These are phyloP conservation scores for Alosa sapidissima DNA, from an alignment of 2,797 vertebrate species.

Conservation along the genomic window DNA sequence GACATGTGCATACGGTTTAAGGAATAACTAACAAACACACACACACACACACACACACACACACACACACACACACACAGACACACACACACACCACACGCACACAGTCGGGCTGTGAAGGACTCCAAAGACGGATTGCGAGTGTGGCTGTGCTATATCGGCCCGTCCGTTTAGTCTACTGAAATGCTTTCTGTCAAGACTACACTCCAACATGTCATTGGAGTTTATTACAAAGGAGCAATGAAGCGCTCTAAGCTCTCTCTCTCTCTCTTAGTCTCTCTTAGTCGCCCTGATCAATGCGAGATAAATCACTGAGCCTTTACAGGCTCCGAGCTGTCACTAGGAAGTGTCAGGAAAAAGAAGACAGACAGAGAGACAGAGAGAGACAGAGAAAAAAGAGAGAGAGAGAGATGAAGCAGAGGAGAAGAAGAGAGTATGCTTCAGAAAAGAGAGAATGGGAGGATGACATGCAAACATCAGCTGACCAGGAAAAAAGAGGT, in stretches of 20 bases:
- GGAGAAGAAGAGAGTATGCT: neutral
- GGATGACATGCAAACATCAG: neutral
- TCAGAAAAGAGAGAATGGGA: neutral
- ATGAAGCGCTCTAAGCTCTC: neutral
- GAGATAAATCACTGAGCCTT: neutral
- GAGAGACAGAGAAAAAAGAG: neutral
- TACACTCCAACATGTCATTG: slow-evolving; percentile 9
- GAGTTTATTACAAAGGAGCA: slow-evolving; percentile 18
- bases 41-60: no score
- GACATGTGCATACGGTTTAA: no score
- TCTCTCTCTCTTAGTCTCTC: neutral
- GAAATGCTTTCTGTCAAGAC: neutral
- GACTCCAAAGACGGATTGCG: neutral
- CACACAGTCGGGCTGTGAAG: neutral
- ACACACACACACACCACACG: no score
- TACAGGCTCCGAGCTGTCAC: neutral
- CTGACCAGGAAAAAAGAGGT: neutral
- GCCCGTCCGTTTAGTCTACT: neutral
- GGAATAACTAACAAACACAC: no score
- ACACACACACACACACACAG: no score
- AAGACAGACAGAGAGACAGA: neutral
- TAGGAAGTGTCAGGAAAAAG: neutral
- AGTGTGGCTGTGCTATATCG: neutral
- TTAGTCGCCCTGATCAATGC: slow-evolving; percentile 11
- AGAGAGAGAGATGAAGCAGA: neutral